Evolutionary conservation across 2,797 vertebrate genomes (phyloP), one percentile per base, ranked within the genome.

Genomic region (Tamandua tetradactyla): DNA sequence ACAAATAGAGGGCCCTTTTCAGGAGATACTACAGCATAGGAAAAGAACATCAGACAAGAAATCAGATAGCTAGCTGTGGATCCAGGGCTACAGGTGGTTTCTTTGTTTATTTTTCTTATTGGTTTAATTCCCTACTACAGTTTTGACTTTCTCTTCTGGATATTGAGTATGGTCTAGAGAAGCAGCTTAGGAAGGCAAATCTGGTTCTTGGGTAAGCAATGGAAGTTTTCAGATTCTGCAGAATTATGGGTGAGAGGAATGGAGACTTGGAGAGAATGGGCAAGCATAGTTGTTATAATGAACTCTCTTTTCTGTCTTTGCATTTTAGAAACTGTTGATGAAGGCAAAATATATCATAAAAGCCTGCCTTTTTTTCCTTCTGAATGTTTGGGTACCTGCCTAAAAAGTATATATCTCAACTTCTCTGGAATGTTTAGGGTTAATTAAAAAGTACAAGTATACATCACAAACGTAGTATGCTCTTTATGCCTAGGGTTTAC

Each of bases 351-450:
- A 62, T 1, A 40, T 12, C 40, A 4, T 37, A 35, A 78, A 71
- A 68, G 64, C 37, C 23, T 79, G 7, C n/a, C 27, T 66, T 35
- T 76, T 49, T 78, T 78, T 81, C 40, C 52, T 78, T 76, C 62
- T 94, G 52, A 89, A 66, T 75, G 20, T 59, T 47, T 68, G 6
- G 14, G 8, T 47, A 59, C 62, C 96, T 80, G 82, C 82, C 87
- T 95, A 95, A 87, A 61, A 95, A 95, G n/a, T 94, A 80, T 93
- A 92, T 75, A 92, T 95, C 32, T 94, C 64, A 69, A 61, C 12
- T 17, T 92, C 42, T 94, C 40, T 14, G 55, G 76, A 92, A 92
- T 93, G 87, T 88, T 95, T 87, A 79, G 57, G 37, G 30, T 76
- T 95, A 95, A 93, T 82, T 75, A 74, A 91, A 94, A 92, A 69